Conservation (phyloP, 2,888 invertebrate species). For the Drosophila falleni region DNA sequence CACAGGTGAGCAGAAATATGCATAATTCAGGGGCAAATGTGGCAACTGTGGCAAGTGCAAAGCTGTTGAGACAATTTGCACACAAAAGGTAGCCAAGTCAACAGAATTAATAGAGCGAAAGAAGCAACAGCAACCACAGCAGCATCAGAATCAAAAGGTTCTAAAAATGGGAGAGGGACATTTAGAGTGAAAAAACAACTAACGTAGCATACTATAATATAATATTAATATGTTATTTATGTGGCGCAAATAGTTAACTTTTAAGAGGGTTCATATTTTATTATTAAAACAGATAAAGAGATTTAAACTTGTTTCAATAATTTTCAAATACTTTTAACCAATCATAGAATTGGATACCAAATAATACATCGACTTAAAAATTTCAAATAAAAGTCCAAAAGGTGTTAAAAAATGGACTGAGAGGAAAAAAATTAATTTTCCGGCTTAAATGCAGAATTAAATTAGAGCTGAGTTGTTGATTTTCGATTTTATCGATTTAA, state of each 20-base stretch:
- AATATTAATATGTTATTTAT: neutral
- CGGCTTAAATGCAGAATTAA: too few relatives aligned
- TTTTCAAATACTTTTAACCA: too few relatives aligned
- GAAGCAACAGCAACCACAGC: constrained; percentile 8
- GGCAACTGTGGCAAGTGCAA: constrained; percentile 42
- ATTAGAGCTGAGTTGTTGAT: too few relatives aligned
- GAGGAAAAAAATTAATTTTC: too few relatives aligned
- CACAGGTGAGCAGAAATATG: constrained; percentile 75
- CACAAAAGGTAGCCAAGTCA: constrained; percentile 31
- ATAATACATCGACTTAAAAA: too few relatives aligned
- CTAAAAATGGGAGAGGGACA: neutral
- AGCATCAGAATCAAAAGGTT: constrained; percentile 4
- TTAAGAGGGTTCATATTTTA: too few relatives aligned
- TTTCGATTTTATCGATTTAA: too few relatives aligned
- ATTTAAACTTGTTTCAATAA: too few relatives aligned
- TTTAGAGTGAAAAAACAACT: neutral
- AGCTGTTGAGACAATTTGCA: constrained; percentile 44
- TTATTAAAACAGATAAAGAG: too few relatives aligned
- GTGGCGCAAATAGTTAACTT: neutral
- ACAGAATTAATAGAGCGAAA: constrained; percentile 40
- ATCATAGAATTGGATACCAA: too few relatives aligned
- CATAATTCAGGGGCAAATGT: constrained; percentile 61
- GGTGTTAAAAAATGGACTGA: too few relatives aligned
- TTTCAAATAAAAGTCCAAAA: too few relatives aligned
- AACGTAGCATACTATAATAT: neutral